Base-by-base conservation (phyloP, 2,888 invertebrate genomes). In the Cetonia aurata region DNA sequence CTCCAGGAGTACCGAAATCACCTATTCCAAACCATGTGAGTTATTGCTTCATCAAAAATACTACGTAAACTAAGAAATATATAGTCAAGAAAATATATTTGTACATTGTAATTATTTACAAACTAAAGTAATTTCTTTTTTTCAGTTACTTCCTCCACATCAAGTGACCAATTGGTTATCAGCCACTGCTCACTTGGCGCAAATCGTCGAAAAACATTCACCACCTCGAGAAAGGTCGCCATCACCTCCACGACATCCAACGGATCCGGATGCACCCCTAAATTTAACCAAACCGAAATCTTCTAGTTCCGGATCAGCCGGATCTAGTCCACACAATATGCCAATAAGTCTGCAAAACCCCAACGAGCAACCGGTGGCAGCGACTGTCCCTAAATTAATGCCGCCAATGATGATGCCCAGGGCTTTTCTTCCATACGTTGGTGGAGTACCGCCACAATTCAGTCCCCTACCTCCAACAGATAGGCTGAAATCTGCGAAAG, bases 211-310 rank as follows among this genome's bases (percentile, higher is more conserved):
- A 70, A 83, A 83, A 73, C 77, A 80, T 55, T 80, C 83, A 56
- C 82, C 83, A 41, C 81, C 82, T 10, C 82, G 79, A 13, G 83
- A 79, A 71, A 77, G 78, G 48, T 80, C 81, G 1, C 81, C 83
- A n/a, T 79, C 85, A 17, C 82, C 84, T 1, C 81, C 83, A 12
- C 80, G 82, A 46, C 78, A 75, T 57, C 77, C 80, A 57, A 78
- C 80, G 17, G 92, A 93, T 84, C 90, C 92, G 0, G 96, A 96
- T 82, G 90, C 94, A 1, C 96, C 96, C 0, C 87, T 97, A 52
- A 96, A 96, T 85, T 89, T 96, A 66, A 76, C 75, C 37, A 96
- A 96, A 85, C 96, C 96, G 70, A 93, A 95, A 79, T 83, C 87
- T 76, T 75, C 84, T 77, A 84, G 73, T 67, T 84, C 85, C 67